A percentile compares a stretch with the other conserved stretches of the same genome.
These are phyloP conservation scores for Cosmopolites sordidus DNA, from an alignment of 2,888 invertebrate species.

Conservation along the genomic window DNA sequence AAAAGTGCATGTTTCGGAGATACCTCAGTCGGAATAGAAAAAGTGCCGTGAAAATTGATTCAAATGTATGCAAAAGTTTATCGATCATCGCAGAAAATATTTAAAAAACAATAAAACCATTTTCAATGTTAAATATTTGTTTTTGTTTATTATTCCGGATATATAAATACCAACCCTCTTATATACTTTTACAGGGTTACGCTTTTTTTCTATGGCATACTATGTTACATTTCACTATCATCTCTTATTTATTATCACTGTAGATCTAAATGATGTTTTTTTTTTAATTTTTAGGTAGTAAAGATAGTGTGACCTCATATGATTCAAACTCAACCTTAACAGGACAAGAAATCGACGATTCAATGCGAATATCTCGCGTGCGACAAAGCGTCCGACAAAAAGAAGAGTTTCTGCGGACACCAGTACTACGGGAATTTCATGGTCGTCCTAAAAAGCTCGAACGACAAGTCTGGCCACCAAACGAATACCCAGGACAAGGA, in stretches of 20 bases:
- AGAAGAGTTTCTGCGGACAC: constrained; percentile 80
- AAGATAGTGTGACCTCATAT: constrained; percentile 65
- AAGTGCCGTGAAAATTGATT: no score
- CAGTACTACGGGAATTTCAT: constrained; percentile 67
- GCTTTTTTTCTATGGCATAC: not conserved
- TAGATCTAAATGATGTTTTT: no score
- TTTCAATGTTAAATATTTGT: no score
- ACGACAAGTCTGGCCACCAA: constrained; percentile 67
- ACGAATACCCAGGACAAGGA: constrained; percentile 30
- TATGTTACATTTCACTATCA: not conserved
- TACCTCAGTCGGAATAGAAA: no score
- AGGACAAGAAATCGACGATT: constrained; percentile 65
- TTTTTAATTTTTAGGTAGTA: constrained; percentile 49
- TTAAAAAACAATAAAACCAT: no score
- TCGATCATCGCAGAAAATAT: no score
- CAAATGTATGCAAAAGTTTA: no score
- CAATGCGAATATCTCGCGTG: constrained; percentile 66
- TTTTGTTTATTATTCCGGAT: no score
- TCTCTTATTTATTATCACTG: no score
- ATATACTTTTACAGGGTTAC: no score
- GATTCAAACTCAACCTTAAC: constrained; percentile 66
- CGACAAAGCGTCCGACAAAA: constrained; percentile 84
- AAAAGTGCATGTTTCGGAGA: no score
- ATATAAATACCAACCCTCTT: no score
- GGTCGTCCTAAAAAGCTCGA: constrained; percentile 74